Base-by-base conservation (phyloP, 92 coral and sea anemone genomes). In the Micromussa lordhowensis region DNA sequence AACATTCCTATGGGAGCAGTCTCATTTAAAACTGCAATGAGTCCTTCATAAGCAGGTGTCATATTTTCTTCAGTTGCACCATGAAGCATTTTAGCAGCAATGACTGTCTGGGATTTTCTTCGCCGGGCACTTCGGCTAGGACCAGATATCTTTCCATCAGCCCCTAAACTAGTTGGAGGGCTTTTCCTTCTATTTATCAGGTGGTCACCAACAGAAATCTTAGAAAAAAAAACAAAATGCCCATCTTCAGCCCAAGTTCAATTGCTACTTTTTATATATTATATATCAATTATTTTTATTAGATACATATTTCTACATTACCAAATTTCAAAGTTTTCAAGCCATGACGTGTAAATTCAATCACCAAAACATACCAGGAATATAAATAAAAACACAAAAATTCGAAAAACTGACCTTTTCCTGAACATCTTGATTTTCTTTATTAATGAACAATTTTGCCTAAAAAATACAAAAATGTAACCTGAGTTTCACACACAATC, bases 11-110 rank as follows among this genome's bases (percentile, higher is more conserved):
- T 30, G 4, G 70, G 29, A 64, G 70, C 70, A 11, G 4, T 19
- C 5, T 21, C 29, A 64, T 64, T 64, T 30, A 64, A 64, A 64
- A 64, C 70, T 35, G 77, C 79, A 22, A 49, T 34, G 1, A 76
- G 36, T 35, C 89, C 76, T 28, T 86, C 83, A 77, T 75, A 86
- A 51, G 83, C 89, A 30, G 83, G 89, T 30, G n/a, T 26, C 82
- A 77, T 86, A 48, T 86, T 86, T 12, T 77, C 76, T 19, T 82
- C 29, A 8, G 82, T 86, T 54, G 82, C 83, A 6, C n/a, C n/a
- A n/a, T n/a, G n/a, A n/a, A n/a, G n/a, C n/a, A n/a, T n/a, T n/a
- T n/a, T n/a, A n/a, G n/a, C n/a, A n/a, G n/a, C n/a, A n/a, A n/a
- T n/a, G n/a, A n/a, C n/a, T n/a, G n/a, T n/a, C n/a, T n/a, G n/a